Evolutionary conservation across 1,140 invertebrate species (phyloP).

Genomic region (Diprion similis): DNA sequence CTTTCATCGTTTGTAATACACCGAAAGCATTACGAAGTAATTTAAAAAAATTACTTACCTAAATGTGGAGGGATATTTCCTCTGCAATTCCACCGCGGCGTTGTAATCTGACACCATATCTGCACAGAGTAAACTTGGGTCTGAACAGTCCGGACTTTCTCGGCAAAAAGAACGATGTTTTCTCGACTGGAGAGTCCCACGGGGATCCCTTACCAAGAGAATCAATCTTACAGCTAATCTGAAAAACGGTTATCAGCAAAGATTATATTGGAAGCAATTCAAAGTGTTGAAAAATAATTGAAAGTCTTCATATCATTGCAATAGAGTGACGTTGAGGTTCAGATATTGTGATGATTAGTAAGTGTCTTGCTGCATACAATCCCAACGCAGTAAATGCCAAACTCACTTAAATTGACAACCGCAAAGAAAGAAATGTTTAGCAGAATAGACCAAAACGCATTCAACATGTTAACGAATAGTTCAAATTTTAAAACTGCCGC

Average conservation of each 20-base stretch:
- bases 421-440: too few relatives aligned
- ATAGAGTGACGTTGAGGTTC: too few relatives aligned
- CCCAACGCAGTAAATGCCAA: too few relatives aligned
- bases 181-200: constrained; percentile 85
- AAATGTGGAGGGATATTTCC: constrained; percentile 74
- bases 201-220: constrained; percentile 82
- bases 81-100: constrained; percentile 72
- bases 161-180: constrained; percentile 86
- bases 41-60: constrained; percentile 62
- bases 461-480: too few relatives aligned
- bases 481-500: too few relatives aligned
- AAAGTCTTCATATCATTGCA: constrained; percentile 6
- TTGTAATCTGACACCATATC: constrained; percentile 85
- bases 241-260: constrained; percentile 27
- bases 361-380: too few relatives aligned
- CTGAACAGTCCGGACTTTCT: constrained; percentile 80
- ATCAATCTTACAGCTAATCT: constrained; percentile 80
- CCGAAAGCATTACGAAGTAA: not conserved
- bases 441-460: too few relatives aligned
- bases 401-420: too few relatives aligned
- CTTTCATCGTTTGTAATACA: too few relatives aligned
- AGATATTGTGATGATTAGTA: too few relatives aligned
- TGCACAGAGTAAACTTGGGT: constrained; percentile 76
- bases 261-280: constrained; percentile 1
- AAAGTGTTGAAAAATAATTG: not conserved